Percentiles rank a stretch among this genome's conserved stretches.
phyloP scores from a whole-genome alignment of 2,888 invertebrate species.

The Zygothrica quintamaculata region DNA sequence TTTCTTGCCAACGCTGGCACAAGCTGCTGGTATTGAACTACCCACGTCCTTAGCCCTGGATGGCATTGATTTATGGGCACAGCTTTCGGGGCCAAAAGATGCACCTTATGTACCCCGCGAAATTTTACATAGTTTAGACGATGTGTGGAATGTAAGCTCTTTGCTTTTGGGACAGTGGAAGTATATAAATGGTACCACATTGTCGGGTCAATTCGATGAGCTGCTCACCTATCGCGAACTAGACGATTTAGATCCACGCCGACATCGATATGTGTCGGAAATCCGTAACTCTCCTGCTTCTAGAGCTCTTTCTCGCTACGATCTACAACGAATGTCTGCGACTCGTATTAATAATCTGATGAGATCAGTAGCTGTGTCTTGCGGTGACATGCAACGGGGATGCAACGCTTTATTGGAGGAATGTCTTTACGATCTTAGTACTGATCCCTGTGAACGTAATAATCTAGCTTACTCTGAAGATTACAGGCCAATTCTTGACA shows the following conservation, averaged over 20 bases:
- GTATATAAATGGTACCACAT: constrained; percentile 81
- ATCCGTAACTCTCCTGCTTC: constrained; percentile 70
- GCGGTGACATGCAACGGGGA: constrained; percentile 46
- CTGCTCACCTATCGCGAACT: constrained; percentile 66
- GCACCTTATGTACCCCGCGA: constrained; percentile 85
- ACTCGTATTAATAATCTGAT: constrained; percentile 47
- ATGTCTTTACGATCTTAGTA: constrained; percentile 85
- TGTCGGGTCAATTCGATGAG: constrained; percentile 68
- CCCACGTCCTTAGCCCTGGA: constrained; percentile 85
- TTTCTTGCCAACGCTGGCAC: constrained; percentile 91
- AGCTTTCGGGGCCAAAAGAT: constrained; percentile 83
- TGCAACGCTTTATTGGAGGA: constrained; percentile 81
- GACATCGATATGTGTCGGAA: constrained; percentile 59
- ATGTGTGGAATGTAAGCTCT: constrained; percentile 84
- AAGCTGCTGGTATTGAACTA: constrained; percentile 76
- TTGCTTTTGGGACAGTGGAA: constrained; percentile 76
- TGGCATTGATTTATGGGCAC: constrained; percentile 89
- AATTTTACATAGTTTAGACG: constrained; percentile 90
- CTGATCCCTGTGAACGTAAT: constrained; percentile 86
- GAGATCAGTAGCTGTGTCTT: constrained; percentile 53
- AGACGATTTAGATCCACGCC: constrained; percentile 74
- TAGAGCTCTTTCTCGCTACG: constrained; percentile 55
- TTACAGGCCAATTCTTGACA: constrained; percentile 46
- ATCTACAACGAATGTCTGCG: constrained; percentile 47
- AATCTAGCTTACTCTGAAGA: constrained; percentile 69